Evolutionary conservation across 2,888 invertebrate genomes (phyloP).

Genomic region (Serrognathus titanus): DNA sequence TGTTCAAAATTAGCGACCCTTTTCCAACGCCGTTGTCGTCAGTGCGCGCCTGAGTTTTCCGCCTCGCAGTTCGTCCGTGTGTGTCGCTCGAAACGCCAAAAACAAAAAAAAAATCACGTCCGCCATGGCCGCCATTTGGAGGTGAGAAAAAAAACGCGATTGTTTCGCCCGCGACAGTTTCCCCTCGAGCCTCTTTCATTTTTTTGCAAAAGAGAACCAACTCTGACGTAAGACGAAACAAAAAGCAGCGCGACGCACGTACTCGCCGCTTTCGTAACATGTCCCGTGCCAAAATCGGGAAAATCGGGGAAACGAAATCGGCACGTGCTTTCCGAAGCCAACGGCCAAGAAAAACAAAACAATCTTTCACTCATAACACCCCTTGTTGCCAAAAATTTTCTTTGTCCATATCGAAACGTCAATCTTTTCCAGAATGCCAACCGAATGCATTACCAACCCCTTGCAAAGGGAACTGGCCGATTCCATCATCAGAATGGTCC

Average conservation of each 20-base stretch:
- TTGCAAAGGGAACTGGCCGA: constrained; percentile 85
- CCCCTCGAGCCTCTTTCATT: too few species aligned
- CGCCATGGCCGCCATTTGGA: not conserved
- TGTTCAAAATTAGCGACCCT: not conserved
- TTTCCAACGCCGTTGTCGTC: not conserved
- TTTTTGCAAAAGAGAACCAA: too few species aligned
- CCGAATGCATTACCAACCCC: constrained; percentile 70
- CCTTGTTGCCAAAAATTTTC: not conserved
- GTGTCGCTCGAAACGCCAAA: too few species aligned
- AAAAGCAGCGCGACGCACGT: too few species aligned
- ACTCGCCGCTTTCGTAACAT: too few species aligned
- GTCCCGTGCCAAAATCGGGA: too few species aligned
- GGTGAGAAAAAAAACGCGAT: not conserved
- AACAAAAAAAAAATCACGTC: not conserved
- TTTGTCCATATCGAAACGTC: not conserved
- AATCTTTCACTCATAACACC: not conserved
- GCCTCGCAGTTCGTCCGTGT: not conserved
- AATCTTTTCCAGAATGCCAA: constrained; percentile 57
- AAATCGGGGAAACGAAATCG: too few species aligned
- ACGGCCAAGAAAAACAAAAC: not conserved
- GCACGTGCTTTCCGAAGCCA: too few species aligned
- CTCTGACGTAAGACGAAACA: too few species aligned
- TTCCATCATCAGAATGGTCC: constrained; percentile 83
- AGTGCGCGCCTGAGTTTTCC: not conserved
- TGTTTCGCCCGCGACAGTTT: too few species aligned